These are phyloP conservation scores for Mesochorus sp. DNA, from an alignment of 2,888 invertebrate genomes.

Conservation along the genomic window DNA sequence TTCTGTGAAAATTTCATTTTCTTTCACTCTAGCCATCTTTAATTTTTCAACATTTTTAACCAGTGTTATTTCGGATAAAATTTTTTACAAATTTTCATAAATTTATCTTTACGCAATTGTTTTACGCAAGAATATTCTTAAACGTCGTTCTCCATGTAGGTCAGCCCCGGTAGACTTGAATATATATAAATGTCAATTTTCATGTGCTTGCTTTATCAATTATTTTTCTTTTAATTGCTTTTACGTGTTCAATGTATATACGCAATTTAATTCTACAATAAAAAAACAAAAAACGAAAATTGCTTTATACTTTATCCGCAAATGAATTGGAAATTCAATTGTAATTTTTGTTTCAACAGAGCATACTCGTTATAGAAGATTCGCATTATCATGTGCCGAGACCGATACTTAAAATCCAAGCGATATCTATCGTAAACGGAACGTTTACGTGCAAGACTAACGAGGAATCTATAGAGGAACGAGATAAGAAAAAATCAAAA, in stretches of 20 bases:
- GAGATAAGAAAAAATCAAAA: slow-evolving; percentile 19
- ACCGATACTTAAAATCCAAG: slow-evolving; percentile 82
- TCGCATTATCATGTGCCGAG: slow-evolving; percentile 79
- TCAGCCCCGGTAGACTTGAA: background rate
- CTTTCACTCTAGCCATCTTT: too few relatives aligned
- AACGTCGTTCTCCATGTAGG: background rate
- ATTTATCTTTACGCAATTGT: too few relatives aligned
- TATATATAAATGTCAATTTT: background rate
- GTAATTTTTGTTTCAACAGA: slow-evolving; percentile 71
- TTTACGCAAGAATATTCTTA: background rate
- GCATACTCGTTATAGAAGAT: slow-evolving; percentile 82
- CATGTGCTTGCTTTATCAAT: slow-evolving; percentile 3
- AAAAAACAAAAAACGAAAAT: background rate
- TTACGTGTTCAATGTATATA: background rate
- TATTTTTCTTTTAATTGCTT: slow-evolving; percentile 13
- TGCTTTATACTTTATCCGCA: background rate
- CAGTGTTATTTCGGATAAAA: too few relatives aligned
- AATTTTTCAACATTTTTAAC: too few relatives aligned
- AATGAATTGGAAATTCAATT: background rate
- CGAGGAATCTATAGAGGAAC: slow-evolving; percentile 38
- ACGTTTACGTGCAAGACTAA: slow-evolving; percentile 81
- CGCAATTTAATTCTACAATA: too few relatives aligned
- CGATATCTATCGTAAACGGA: slow-evolving; percentile 83
- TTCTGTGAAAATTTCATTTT: too few relatives aligned
- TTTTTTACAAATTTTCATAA: too few relatives aligned